Evolutionary conservation across 2,888 invertebrate genomes (phyloP).

Genomic region (Anthrax anthrax): DNA sequence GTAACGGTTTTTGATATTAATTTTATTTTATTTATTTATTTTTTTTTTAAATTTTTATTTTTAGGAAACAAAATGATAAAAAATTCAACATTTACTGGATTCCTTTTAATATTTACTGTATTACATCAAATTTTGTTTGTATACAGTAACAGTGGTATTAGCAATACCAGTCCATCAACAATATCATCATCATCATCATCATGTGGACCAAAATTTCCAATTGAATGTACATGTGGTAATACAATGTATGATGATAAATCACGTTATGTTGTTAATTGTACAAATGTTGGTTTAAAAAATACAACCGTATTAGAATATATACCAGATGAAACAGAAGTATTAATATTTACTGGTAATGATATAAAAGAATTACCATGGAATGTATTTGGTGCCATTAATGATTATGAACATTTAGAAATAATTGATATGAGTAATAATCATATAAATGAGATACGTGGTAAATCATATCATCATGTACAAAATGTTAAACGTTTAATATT

Average conservation of each 20-base stretch:
- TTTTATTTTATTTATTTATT: too few relatives aligned
- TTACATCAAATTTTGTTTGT: too few relatives aligned
- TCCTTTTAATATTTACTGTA: too few relatives aligned
- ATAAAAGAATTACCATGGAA: slow-evolving; percentile 51
- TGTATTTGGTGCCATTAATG: slow-evolving; percentile 49
- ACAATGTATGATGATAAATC: slow-evolving; percentile 37
- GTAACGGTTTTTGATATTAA: too few relatives aligned
- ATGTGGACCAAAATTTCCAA: slow-evolving; percentile 36
- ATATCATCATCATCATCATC: slow-evolving; percentile 8
- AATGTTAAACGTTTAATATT: slow-evolving; percentile 52
- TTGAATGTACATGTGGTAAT: slow-evolving; percentile 41
- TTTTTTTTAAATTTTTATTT: too few relatives aligned
- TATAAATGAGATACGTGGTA: slow-evolving; percentile 55
- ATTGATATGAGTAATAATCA: slow-evolving; percentile 63
- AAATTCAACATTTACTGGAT: too few relatives aligned
- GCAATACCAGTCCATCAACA: too few relatives aligned
- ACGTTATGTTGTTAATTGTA: slow-evolving; percentile 56
- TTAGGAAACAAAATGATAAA: too few relatives aligned
- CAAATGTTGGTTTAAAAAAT: slow-evolving; percentile 43
- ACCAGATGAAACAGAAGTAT: slow-evolving; percentile 48
- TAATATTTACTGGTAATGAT: slow-evolving; percentile 58
- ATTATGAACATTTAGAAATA: slow-evolving; percentile 42
- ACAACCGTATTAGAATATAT: slow-evolving; percentile 44
- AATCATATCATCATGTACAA: slow-evolving; percentile 57
- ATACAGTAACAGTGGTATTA: too few relatives aligned